These are phyloP conservation scores for Barbus barbus DNA, from an alignment of 2,113 vertebrate genomes.

Conservation along the genomic window DNA sequence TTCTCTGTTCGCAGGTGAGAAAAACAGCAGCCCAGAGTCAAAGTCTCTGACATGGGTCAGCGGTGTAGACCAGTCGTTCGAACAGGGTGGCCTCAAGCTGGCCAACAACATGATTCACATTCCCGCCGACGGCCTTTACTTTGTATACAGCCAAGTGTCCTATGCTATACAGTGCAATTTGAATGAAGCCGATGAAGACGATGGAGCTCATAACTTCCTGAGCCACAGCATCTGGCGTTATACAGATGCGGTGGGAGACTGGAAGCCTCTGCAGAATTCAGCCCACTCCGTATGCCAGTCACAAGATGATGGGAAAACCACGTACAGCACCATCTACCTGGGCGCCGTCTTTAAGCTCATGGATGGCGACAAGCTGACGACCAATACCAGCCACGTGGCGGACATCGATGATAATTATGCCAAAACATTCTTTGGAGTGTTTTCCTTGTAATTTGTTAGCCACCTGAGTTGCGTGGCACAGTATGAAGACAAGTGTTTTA, in stretches of 20 bases:
- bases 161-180: conserved; percentile 61
- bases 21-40: fast-evolving
- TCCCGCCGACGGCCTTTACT: conserved; percentile 69
- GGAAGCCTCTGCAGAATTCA: conserved; percentile 63
- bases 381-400: conserved; percentile 39
- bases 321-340: conserved; percentile 67
- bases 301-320: neutral
- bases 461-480: neutral
- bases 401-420: conserved; percentile 41
- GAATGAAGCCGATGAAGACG: fast-evolving
- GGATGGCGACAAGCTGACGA: conserved; percentile 62
- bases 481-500: conserved; percentile 48
- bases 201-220: conserved; percentile 37
- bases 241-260: conserved; percentile 36
- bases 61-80: conserved; percentile 62
- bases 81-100: conserved; percentile 64
- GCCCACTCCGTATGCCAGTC: conserved; percentile 64
- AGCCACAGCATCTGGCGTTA: conserved; percentile 64
- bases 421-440: conserved; percentile 75
- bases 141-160: conserved; percentile 76
- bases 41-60: conserved; percentile 60
- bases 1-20: neutral
- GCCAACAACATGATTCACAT: conserved; percentile 66
- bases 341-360: conserved; percentile 72
- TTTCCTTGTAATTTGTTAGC: conserved; percentile 65